Conservation (phyloP, 1,140 invertebrate species). For the Halictus rubicundus region DNA sequence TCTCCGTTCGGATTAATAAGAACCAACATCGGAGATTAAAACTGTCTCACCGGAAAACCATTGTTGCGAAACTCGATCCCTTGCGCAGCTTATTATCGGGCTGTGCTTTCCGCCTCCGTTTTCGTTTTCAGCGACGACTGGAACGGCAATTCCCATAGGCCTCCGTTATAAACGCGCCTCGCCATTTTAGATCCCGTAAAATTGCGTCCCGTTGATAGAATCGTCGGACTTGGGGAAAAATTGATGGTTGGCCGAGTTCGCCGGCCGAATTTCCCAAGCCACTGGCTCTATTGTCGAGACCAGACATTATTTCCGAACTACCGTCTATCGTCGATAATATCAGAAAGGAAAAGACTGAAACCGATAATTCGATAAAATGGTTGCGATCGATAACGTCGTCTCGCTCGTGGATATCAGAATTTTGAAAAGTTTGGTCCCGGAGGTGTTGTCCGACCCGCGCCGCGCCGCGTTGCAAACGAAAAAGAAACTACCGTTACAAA, state of each 20-base stretch:
- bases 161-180: slow-evolving; percentile 16
- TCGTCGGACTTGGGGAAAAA: background rate
- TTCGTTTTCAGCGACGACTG: slow-evolving; percentile 32
- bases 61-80: slow-evolving; percentile 24
- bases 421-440: background rate
- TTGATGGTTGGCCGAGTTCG: background rate
- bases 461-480: background rate
- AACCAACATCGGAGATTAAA: slow-evolving; percentile 44
- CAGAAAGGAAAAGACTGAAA: too few relatives aligned
- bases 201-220: slow-evolving; percentile 28
- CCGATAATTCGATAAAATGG: background rate
- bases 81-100: slow-evolving; percentile 32
- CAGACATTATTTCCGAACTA: background rate
- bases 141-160: slow-evolving; percentile 12
- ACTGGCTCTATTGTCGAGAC: background rate
- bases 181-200: slow-evolving; percentile 29
- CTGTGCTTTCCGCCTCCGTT: background rate
- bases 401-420: too few relatives aligned
- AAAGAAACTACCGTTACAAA: slow-evolving; percentile 45
- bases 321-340: background rate
- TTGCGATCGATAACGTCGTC: too few relatives aligned
- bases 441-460: background rate
- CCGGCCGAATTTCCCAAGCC: background rate
- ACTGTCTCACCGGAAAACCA: slow-evolving; percentile 39
- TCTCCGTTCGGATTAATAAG: too few relatives aligned